A percentile compares a stretch with the other conserved stretches of the same genome.
phyloP scores from a whole-genome alignment of 2,888 invertebrate species.

The Thelaira solivaga region DNA sequence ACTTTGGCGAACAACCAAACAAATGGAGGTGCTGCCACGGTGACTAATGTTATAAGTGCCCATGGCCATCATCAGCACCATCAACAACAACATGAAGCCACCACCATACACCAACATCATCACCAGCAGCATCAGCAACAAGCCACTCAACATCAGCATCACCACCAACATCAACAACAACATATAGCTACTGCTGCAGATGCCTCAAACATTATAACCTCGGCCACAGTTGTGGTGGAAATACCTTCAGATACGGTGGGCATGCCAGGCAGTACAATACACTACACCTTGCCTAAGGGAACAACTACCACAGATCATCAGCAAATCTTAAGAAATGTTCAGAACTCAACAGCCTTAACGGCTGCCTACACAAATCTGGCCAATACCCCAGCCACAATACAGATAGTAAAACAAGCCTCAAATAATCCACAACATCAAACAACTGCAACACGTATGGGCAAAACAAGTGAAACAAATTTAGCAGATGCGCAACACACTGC shows the following conservation, averaged over 20 bases:
- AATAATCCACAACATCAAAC: conserved; percentile 33
- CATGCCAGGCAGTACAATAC: conserved; percentile 73
- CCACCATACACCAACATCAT: conserved; percentile 25
- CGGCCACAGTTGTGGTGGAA: conserved; percentile 75
- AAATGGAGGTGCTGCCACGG: conserved; percentile 55
- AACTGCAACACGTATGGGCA: conserved; percentile 54
- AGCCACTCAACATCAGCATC: conserved; percentile 33
- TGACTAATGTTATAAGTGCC: conserved; percentile 47
- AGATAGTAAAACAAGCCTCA: conserved; percentile 70
- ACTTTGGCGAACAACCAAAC: conserved; percentile 67
- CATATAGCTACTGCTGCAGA: conserved; percentile 55
- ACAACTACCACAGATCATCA: conserved; percentile 55
- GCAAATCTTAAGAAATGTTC: conserved; percentile 56
- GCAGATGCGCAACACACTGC: conserved; percentile 20
- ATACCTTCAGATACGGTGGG: conserved; percentile 73
- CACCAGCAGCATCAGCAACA: conserved; percentile 48
- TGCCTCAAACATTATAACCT: conserved; percentile 67
- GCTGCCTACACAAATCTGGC: conserved; percentile 48
- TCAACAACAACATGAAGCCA: conserved; percentile 34
- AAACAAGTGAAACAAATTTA: conserved; percentile 33
- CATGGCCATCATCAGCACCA: conserved; percentile 52
- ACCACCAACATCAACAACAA: conserved; percentile 31
- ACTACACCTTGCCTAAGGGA: conserved; percentile 72
- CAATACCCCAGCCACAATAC: conserved; percentile 68
- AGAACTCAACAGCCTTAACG: conserved; percentile 48